Evolutionary conservation across 2,888 invertebrate species (phyloP), one percentile per base, ranked within the genome.

Genomic region (Ceratothoa steindachneri): DNA sequence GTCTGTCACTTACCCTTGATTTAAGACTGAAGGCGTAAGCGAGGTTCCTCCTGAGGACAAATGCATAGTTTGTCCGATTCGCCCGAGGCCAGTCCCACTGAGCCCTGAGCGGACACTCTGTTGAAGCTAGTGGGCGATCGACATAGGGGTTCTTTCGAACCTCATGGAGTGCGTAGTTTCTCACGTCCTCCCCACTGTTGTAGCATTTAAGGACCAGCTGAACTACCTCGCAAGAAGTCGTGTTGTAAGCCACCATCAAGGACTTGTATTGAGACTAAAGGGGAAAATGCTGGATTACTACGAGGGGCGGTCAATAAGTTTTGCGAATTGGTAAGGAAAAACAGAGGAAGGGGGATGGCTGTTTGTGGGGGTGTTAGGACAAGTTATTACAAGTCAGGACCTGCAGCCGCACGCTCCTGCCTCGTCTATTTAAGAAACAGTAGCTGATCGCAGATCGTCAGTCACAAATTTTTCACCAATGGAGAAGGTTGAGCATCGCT

Each of bases 221-320:
- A 78, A 95, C 88, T 77, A 95, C 87, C 85, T 95, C 95, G 83
- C 93, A 93, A 0, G 92, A 92, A 28, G 93, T 93, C 67, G 95
- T 95, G 82, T 91, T 88, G 82, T 94, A 93, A 81, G 94, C 93
- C 82, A 94, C 91, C 80, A 95, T 87, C 81, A 95, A 86, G 81
- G 93, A 93, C 86, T 95, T 95, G 88, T 95, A 95, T 86, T 94
- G 92, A 0, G 94, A 94, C 83, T 93, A 68, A 19, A 52, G 28
- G 27, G 31, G 15, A 60, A 31, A 72, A 4, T 27, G n/a, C n/a
- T n/a, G n/a, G n/a, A n/a, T n/a, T n/a, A n/a, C n/a, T n/a, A n/a
- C n/a, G n/a, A n/a, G n/a, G n/a, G n/a, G n/a, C n/a, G n/a, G n/a
- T n/a, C n/a, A n/a, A n/a, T n/a, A n/a, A n/a, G n/a, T n/a, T n/a